These are phyloP conservation scores for Hiodon alosoides DNA, from an alignment of 2,113 vertebrate species.

Conservation along the genomic window DNA sequence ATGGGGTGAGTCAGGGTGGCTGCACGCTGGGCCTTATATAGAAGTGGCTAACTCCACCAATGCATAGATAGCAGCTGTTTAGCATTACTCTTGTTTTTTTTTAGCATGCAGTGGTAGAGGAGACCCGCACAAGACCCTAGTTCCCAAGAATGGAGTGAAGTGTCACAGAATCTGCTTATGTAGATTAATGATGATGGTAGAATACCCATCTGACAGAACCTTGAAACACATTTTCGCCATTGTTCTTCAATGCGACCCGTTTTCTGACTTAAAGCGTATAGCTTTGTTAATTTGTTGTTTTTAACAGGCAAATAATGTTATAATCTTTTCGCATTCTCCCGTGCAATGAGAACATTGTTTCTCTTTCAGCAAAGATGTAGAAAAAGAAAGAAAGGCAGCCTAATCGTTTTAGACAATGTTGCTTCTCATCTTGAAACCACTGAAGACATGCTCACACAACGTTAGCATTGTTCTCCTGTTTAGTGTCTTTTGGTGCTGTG, in stretches of 20 bases:
- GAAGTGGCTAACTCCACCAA: too few relatives aligned
- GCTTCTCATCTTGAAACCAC: background rate
- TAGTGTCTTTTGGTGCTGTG: background rate
- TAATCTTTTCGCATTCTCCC: too few relatives aligned
- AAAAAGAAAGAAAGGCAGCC: background rate
- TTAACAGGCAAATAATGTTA: too few relatives aligned
- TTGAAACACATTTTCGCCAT: background rate
- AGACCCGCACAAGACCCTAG: too few relatives aligned
- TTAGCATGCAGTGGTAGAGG: too few relatives aligned
- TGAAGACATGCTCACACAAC: background rate
- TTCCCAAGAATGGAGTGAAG: background rate
- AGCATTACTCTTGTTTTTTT: too few relatives aligned
- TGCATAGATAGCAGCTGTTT: background rate
- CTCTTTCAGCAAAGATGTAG: background rate
- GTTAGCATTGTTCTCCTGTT: background rate
- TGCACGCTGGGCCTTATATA: background rate
- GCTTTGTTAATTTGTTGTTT: background rate
- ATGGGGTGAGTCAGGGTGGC: slow-evolving; percentile 81
- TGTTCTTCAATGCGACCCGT: background rate
- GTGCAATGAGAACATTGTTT: background rate
- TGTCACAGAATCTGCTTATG: background rate
- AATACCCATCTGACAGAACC: too few relatives aligned
- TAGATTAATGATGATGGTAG: background rate
- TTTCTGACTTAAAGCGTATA: too few relatives aligned
- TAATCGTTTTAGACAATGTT: background rate